Base-by-base conservation (phyloP, 2,888 invertebrate species). In the Hesperia comma region DNA sequence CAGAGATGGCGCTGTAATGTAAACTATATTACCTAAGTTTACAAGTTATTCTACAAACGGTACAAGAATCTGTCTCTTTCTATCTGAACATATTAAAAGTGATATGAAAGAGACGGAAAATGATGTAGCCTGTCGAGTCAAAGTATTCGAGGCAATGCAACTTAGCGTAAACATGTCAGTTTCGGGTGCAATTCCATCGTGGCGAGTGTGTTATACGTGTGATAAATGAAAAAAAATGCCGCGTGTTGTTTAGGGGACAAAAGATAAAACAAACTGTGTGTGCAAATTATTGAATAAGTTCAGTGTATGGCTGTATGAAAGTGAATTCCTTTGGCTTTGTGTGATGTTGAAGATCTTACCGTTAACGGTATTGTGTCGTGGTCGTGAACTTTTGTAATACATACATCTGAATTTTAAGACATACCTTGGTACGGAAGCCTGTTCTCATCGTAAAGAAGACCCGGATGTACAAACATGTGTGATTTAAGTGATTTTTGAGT, bases 111-210 rank as follows among this genome's bases (percentile, higher is more conserved):
- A 76, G 83, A 83, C 62, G 75, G 69, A 70, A 61, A 68, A 67
- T 68, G 63, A 54, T 54, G n/a, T 60, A 56, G 61, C 56, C 49
- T 61, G 40, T 12, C 14, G 14, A 26, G 26, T 26, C 26, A 17
- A 26, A 26, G 51, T 6, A 51, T 26, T 74, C 68, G 73, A 79
- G 80, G 80, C 82, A 86, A 83, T 82, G 83, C 81, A 86, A 83
- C 83, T 75, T 82, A 81, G 83, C 79, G 83, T 87, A 87, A 88
- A 88, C 88, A 87, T 81, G 78, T 84, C 84, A 89, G 87, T 88
- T 80, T 82, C 77, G 75, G 77, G 71, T 79, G 78, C 79, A 82
- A 84, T 84, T 84, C 82, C 82, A 81, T 75, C 73, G 84, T 79
- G 85, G 81, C 71, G 81, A 77, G 83, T 74, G 46, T 60, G 54